Evolutionary conservation across 2,797 vertebrate genomes (phyloP), one percentile per base, ranked within the genome.

Genomic region (Channallabes apus): DNA sequence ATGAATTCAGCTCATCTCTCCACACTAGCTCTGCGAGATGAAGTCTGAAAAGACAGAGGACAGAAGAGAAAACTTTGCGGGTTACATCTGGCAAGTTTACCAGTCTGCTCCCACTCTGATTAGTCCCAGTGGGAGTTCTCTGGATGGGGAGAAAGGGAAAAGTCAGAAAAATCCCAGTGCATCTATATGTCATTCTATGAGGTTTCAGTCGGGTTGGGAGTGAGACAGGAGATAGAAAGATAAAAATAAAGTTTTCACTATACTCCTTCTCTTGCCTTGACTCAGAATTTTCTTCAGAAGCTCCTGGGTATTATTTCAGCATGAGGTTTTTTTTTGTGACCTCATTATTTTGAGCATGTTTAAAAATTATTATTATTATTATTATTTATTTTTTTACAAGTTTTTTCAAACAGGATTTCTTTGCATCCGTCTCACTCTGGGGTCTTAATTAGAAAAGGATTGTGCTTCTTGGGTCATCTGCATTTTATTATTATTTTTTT

Each of bases 1-100:
- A 87, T 87, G 85, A 88, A 88, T 81, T 84, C 87, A 87, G 75
- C 82, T 65, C 83, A 86, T 87, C 86, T 85, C 84, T 84, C 62
- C 68, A 75, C 79, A 24, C 54, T 29, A 14, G 35, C 78, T 71
- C n/a, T 82, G 72, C 38, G 17, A 85, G 84, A 59, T 65, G n/a
- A 65, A 82, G 86, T 82, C 81, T 77, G 58, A 82, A 65, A 65
- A 80, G 29, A 32, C 79, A 77, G 75, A 82, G 83, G 84, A 84
- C 56, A 84, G 72, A 58, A 84, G 59, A 84, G 51, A 84, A 54
- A 84, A 86, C 80, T 86, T 88, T 72, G 68, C 80, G 84, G 83
- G 68, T 84, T 88, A 88, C 87, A 89, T 85, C 83, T 86, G 87
- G 87, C 83, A 84, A 77, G 62, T 83, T 76, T 82, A 64, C 82